A percentile compares a stretch with the other conserved stretches of the same genome.
Evolutionary conservation across 2,113 vertebrate genomes (phyloP).

Genomic region (Hylia prasina): DNA sequence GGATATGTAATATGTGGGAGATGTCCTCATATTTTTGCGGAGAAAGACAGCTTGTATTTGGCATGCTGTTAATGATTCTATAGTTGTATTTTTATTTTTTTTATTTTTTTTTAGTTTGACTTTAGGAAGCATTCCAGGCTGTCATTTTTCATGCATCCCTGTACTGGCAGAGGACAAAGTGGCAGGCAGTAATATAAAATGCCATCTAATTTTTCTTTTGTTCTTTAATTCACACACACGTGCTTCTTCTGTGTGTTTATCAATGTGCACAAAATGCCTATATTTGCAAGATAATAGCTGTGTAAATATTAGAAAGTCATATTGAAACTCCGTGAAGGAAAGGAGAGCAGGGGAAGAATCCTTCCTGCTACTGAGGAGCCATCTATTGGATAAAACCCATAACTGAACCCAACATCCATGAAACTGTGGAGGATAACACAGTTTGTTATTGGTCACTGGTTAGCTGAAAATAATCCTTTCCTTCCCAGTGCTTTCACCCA

Average conservation of each 20-base stretch:
- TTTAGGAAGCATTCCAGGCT: conserved; percentile 14
- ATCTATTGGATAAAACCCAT: conserved; percentile 64
- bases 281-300: conserved; percentile 45
- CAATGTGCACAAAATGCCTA: conserved; percentile 17
- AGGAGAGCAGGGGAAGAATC: conserved; percentile 5
- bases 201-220: conserved; percentile 22
- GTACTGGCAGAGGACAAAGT: neutral
- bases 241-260: conserved; percentile 12
- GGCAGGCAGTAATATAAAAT: neutral
- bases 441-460: neutral
- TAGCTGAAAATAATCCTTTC: conserved; percentile 8
- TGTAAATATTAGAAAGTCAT: conserved; percentile 45
- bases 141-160: neutral
- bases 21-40: neutral
- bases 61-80: neutral
- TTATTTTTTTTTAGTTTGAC: neutral
- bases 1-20: neutral
- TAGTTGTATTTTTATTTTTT: neutral
- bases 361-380: conserved; percentile 56
- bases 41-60: neutral
- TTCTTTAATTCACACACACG: neutral
- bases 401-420: conserved; percentile 9
- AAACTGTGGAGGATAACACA: neutral
- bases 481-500: neutral
- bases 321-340: neutral